Percentiles rank a stretch among this genome's conserved stretches.
Evolutionary conservation across 2,113 vertebrate species (phyloP).

Genomic region (Nipponia nippon): DNA sequence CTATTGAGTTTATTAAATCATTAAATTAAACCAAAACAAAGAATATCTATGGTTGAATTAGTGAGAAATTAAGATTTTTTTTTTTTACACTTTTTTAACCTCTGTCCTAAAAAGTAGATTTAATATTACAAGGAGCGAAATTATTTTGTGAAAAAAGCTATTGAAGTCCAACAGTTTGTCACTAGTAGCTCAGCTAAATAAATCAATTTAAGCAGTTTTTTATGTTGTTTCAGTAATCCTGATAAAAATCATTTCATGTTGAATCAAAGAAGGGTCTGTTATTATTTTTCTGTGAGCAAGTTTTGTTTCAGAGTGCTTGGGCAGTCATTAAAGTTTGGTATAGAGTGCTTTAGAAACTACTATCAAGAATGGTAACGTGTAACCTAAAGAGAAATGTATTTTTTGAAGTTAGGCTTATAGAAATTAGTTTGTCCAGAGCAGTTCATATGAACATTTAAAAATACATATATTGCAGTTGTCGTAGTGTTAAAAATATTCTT

Average conservation of each 20-base stretch:
- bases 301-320: background rate
- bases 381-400: background rate
- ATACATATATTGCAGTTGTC: background rate
- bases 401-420: background rate
- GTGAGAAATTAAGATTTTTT: background rate
- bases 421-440: background rate
- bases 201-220: background rate
- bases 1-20: background rate
- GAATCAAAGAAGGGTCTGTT: background rate
- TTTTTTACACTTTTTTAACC: background rate
- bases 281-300: background rate
- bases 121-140: background rate
- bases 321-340: background rate
- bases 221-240: background rate
- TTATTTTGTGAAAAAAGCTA: background rate
- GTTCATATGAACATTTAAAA: background rate
- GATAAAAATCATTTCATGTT: background rate
- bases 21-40: background rate
- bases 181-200: background rate
- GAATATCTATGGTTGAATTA: background rate
- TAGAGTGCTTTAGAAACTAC: background rate
- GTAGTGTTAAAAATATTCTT: background rate
- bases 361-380: background rate
- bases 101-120: background rate
- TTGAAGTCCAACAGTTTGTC: background rate